phyloP scores from a whole-genome alignment of 1,140 invertebrate genomes.

The Drosophila pachea region DNA sequence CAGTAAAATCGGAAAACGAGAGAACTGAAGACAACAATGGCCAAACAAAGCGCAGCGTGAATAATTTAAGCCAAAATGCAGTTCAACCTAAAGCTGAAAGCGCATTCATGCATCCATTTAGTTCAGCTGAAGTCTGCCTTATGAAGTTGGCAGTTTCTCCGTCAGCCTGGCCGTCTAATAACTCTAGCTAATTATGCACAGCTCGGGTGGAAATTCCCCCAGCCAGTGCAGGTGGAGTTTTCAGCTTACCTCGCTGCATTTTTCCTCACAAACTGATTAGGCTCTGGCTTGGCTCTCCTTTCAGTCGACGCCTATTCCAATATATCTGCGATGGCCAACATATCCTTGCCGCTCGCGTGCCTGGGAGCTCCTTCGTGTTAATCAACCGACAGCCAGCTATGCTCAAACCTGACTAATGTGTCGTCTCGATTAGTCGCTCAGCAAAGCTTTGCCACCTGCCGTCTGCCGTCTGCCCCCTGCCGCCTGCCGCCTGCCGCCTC shows the following conservation, averaged over 20 bases:
- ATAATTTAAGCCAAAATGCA: conserved; percentile 11
- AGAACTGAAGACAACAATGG: conserved; percentile 30
- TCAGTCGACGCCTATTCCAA: conserved; percentile 10
- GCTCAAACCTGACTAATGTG: too few species aligned
- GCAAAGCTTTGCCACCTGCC: not conserved
- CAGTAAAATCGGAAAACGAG: conserved; percentile 54
- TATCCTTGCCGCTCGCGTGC: too few species aligned
- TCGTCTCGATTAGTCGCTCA: too few species aligned
- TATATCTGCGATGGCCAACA: too few species aligned
- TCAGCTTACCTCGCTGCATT: conserved; percentile 69
- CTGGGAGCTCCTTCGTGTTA: too few species aligned
- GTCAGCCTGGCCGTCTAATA: too few species aligned
- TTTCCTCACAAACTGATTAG: conserved; percentile 35
- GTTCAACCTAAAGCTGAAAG: conserved; percentile 8
- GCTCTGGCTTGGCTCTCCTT: conserved; percentile 56
- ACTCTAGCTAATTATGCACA: not conserved
- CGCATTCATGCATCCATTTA: too few species aligned
- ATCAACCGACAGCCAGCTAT: too few species aligned
- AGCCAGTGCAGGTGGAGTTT: not conserved
- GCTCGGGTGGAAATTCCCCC: too few species aligned
- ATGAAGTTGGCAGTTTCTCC: too few species aligned
- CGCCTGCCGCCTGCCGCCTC: not conserved
- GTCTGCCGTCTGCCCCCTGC: not conserved
- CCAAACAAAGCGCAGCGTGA: not conserved
- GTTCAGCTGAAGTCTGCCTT: too few species aligned